These are phyloP conservation scores for Oscheius sp. DNA, from an alignment of 2,888 invertebrate genomes.

Conservation along the genomic window DNA sequence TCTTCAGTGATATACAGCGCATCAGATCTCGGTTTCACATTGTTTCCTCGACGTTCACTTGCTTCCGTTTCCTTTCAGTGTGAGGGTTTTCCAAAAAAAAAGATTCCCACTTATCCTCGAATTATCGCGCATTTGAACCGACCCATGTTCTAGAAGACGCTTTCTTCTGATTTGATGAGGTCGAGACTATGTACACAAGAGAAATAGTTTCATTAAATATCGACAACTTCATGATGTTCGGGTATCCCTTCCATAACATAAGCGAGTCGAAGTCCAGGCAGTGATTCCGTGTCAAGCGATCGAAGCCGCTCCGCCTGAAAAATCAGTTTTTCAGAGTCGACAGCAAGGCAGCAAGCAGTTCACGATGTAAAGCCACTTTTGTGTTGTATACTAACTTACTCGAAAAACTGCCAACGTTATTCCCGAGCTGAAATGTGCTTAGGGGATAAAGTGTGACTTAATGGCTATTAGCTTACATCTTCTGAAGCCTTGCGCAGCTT, in stretches of 20 bases:
- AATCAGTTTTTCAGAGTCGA: neutral
- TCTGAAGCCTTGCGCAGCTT: constrained; percentile 34
- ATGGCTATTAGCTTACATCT: constrained; percentile 12
- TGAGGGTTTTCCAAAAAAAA: neutral
- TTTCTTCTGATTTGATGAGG: neutral
- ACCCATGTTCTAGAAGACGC: neutral
- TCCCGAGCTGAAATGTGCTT: neutral
- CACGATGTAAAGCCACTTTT: too few relatives aligned
- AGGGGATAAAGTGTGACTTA: neutral
- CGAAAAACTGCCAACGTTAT: neutral
- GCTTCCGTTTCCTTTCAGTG: neutral
- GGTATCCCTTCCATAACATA: constrained; percentile 34
- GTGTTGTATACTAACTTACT: neutral
- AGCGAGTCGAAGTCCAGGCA: constrained; percentile 22
- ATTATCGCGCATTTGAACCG: constrained; percentile 18
- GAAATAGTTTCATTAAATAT: constrained; percentile 8
- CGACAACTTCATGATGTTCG: constrained; percentile 29
- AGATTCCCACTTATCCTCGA: neutral
- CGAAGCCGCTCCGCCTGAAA: constrained; percentile 30
- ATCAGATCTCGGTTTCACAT: constrained; percentile 15
- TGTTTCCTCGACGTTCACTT: constrained; percentile 7
- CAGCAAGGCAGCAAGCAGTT: neutral
- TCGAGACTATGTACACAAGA: neutral
- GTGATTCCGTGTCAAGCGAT: constrained; percentile 33
- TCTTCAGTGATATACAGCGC: constrained; percentile 3